phyloP scores from a whole-genome alignment of 2,888 invertebrate species.

The Notodonta ziczac region DNA sequence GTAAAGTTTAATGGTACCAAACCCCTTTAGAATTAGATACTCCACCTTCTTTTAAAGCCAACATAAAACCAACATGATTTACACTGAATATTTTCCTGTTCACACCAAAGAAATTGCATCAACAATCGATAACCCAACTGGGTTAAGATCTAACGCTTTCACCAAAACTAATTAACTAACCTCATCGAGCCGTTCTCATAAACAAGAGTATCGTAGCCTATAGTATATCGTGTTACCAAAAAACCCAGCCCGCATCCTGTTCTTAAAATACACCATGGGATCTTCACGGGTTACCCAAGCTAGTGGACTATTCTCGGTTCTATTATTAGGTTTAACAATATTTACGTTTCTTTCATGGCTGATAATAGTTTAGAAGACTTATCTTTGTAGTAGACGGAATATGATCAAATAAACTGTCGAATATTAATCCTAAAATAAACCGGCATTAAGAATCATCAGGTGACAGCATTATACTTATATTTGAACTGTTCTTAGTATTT shows the following conservation, averaged over 20 bases:
- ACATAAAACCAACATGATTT: not conserved
- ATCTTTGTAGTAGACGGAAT: too few relatives aligned
- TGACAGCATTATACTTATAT: too few relatives aligned
- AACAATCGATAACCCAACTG: slow-evolving; percentile 1
- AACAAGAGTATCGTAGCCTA: slow-evolving; percentile 2
- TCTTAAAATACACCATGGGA: slow-evolving; percentile 42
- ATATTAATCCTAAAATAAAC: too few relatives aligned
- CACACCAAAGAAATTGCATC: not conserved
- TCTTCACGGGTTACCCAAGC: not conserved
- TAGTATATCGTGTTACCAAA: slow-evolving; percentile 42
- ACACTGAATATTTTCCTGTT: not conserved
- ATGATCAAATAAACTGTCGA: not conserved
- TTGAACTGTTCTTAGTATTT: too few relatives aligned
- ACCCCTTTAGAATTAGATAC: too few relatives aligned
- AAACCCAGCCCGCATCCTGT: slow-evolving; percentile 59
- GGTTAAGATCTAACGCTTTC: slow-evolving; percentile 7
- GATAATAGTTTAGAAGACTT: not conserved
- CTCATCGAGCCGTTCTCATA: slow-evolving; percentile 6
- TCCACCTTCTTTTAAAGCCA: too few relatives aligned
- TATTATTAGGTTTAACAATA: slow-evolving; percentile 13
- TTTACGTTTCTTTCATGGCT: slow-evolving; percentile 3
- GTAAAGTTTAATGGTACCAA: too few relatives aligned
- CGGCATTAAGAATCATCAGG: too few relatives aligned
- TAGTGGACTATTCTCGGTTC: slow-evolving; percentile 13
- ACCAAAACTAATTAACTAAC: slow-evolving; percentile 4